A percentile compares a stretch with the other conserved stretches of the same genome.
phyloP scores from a whole-genome alignment of 2,888 invertebrate species.

The Drosophila niveifrons region DNA sequence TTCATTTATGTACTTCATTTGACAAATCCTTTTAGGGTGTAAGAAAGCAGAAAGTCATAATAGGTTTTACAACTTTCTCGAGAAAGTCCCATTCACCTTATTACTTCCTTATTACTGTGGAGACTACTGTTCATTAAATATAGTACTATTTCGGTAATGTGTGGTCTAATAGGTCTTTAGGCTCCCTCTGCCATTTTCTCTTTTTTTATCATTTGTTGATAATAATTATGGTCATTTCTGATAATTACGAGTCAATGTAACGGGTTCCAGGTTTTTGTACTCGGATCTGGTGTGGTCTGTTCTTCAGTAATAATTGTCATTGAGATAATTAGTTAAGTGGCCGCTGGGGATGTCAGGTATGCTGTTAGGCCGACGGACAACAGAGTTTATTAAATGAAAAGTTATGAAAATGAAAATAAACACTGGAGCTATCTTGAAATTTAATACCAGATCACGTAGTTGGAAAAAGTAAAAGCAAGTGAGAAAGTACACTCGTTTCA shows the following conservation, averaged over 20 bases:
- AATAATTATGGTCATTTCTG: slow-evolving; percentile 82
- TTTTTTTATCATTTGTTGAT: slow-evolving; percentile 71
- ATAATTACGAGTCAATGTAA: slow-evolving; percentile 78
- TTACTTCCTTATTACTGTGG: slow-evolving; percentile 40
- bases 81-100: slow-evolving; percentile 9
- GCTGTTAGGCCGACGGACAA: slow-evolving; percentile 53
- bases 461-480: slow-evolving; percentile 53
- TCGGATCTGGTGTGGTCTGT: slow-evolving; percentile 12
- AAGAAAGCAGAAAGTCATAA: slow-evolving; percentile 24
- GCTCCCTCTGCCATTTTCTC: slow-evolving; percentile 49
- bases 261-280: slow-evolving; percentile 41
- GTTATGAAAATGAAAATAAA: slow-evolving; percentile 64
- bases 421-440: slow-evolving; percentile 47
- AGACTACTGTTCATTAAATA: slow-evolving; percentile 19
- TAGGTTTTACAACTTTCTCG: slow-evolving; percentile 49
- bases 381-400: slow-evolving; percentile 81
- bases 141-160: slow-evolving; percentile 30
- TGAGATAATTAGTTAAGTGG: slow-evolving; percentile 77
- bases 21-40: too few species aligned
- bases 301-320: slow-evolving; percentile 77
- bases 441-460: slow-evolving; percentile 68
- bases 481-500: too few species aligned
- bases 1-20: too few species aligned
- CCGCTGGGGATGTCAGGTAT: slow-evolving; percentile 53
- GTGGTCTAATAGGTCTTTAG: slow-evolving; percentile 52